Conservation (phyloP, 2,888 invertebrate species). For the Holacanthella duospinosa region DNA sequence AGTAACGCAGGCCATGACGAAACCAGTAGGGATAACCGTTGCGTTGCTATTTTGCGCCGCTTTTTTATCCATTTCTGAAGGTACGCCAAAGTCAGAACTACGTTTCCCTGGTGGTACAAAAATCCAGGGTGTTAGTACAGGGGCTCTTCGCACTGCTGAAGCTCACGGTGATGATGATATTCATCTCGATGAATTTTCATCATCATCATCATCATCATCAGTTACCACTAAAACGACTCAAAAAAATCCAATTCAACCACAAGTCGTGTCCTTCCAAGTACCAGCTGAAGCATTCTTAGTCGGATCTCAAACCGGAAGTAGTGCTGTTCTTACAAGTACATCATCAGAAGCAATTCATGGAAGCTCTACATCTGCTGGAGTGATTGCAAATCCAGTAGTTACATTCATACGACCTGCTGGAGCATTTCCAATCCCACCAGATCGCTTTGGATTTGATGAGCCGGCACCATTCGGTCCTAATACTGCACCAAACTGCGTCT, state of each 20-base stretch:
- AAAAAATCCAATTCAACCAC: neutral
- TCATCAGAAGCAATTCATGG: neutral
- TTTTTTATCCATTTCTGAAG: neutral
- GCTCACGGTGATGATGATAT: neutral
- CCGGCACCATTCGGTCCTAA: neutral
- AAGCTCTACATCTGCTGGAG: neutral
- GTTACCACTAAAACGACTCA: neutral
- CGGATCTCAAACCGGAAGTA: neutral
- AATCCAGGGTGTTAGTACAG: neutral
- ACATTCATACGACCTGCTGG: neutral
- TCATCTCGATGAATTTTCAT: neutral
- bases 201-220: neutral
- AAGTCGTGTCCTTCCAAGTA: neutral
- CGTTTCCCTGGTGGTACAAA: neutral
- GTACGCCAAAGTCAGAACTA: too few species aligned
- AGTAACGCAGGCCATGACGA: too few species aligned
- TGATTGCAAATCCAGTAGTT: neutral
- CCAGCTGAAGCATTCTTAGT: neutral
- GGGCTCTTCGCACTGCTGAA: neutral
- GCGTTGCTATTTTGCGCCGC: too few species aligned
- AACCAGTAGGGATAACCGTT: too few species aligned
- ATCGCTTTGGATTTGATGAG: neutral
- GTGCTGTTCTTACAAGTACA: neutral
- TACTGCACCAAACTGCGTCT: constrained; percentile 25
- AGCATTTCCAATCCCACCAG: neutral